Evolutionary conservation across 2,888 invertebrate genomes (phyloP).

Genomic region (Nomada fabriciana): DNA sequence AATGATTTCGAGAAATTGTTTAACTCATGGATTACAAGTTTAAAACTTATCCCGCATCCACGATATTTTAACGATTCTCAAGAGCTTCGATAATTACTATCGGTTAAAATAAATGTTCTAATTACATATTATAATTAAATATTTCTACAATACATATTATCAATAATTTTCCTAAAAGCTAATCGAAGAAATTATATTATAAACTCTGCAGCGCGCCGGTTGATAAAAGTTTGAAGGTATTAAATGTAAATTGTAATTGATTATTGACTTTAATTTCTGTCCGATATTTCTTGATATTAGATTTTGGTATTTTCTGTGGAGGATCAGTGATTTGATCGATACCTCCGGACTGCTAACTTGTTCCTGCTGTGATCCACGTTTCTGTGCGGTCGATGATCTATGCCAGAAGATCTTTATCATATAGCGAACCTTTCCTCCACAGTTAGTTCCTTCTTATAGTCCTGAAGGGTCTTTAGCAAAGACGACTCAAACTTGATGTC

Average conservation of each 20-base stretch:
- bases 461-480: constrained; percentile 9
- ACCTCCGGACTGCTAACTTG: constrained; percentile 25
- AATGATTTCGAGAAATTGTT: constrained; percentile 22
- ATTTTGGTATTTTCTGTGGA: not conserved
- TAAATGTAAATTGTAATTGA: not conserved
- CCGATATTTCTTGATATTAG: not conserved
- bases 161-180: not conserved
- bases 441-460: constrained; percentile 2
- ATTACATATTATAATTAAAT: not conserved
- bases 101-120: not conserved
- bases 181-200: not conserved
- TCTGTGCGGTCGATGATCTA: constrained; percentile 45
- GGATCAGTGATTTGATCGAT: constrained; percentile 32
- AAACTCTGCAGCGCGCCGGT: not conserved
- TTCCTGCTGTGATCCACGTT: constrained; percentile 42
- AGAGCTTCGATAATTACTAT: not conserved
- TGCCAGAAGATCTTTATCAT: constrained; percentile 38
- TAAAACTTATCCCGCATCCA: not conserved
- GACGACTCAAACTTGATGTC: constrained; percentile 7
- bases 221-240: not conserved
- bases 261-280: not conserved
- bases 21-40: constrained; percentile 16
- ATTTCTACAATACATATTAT: too few species aligned
- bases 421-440: constrained; percentile 17
- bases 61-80: not conserved